Percentiles rank a stretch among this genome's conserved stretches.
phyloP scores from a whole-genome alignment of 2,888 invertebrate species.

The Phyllotreta cruciferae region DNA sequence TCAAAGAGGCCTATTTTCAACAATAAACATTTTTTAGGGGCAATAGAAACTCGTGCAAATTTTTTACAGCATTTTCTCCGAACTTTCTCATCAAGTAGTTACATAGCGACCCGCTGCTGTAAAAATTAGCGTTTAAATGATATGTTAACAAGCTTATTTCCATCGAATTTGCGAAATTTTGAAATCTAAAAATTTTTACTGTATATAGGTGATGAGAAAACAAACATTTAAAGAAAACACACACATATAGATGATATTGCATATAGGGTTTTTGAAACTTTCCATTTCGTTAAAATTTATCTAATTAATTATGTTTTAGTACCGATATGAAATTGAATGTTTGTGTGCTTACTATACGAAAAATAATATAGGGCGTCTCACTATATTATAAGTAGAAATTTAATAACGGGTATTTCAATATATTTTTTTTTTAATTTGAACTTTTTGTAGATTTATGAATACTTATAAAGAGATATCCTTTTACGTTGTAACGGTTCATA shows the following conservation, averaged over 20 bases:
- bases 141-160: conserved; percentile 10
- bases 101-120: conserved; percentile 13
- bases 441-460: no score
- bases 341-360: conserved; percentile 4
- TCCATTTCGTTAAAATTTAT: conserved; percentile 5
- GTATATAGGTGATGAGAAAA: conserved; percentile 22
- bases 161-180: conserved; percentile 25
- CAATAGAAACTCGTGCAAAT: not conserved
- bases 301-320: conserved; percentile 5
- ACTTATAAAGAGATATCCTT: no score
- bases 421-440: no score
- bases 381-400: no score
- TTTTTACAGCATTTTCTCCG: not conserved
- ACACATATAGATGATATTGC: conserved; percentile 4
- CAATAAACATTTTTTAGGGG: not conserved
- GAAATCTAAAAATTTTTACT: conserved; percentile 16
- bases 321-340: conserved; percentile 17
- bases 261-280: conserved; percentile 19
- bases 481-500: no score
- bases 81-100: conserved; percentile 1
- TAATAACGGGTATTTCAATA: no score
- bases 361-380: no score
- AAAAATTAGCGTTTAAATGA: conserved; percentile 18
- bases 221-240: conserved; percentile 5
- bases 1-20: conserved; percentile 7